Conservation (phyloP, 23 tunicate genomes). For the Pegea sp. region DNA sequence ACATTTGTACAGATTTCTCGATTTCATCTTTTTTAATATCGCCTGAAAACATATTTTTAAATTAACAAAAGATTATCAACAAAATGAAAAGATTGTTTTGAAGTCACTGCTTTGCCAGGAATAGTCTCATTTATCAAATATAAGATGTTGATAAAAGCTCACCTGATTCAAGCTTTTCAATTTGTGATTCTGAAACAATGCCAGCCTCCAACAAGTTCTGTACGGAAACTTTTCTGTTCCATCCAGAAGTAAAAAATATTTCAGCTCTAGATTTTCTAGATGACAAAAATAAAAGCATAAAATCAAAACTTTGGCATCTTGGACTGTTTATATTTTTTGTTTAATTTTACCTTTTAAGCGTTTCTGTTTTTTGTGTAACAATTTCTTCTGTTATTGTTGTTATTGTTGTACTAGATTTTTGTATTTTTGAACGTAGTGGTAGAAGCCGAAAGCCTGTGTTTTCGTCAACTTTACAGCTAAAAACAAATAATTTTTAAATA, state of each 20-base stretch:
- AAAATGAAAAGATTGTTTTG: too few species aligned
- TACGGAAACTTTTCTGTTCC: constrained; percentile 58
- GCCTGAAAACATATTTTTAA: constrained; percentile 16
- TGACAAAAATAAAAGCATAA: background rate
- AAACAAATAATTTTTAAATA: too few species aligned
- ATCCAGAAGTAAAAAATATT: constrained; percentile 76
- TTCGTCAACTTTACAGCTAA: constrained; percentile 70
- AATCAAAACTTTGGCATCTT: too few species aligned
- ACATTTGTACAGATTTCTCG: constrained; percentile 21
- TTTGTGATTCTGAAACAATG: constrained; percentile 40
- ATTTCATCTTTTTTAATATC: constrained; percentile 41
- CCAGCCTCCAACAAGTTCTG: constrained; percentile 72
- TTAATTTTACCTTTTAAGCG: too few species aligned
- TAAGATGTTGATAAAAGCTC: too few species aligned
- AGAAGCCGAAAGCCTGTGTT: constrained; percentile 83
- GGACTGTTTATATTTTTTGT: too few species aligned
- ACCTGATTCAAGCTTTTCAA: constrained; percentile 44
- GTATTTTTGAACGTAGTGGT: constrained; percentile 25
- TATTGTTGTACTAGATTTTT: constrained; percentile 6
- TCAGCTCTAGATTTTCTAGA: constrained; percentile 40
- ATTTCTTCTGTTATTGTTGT: constrained; percentile 1
- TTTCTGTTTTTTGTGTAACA: background rate
- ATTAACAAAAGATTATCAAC: too few species aligned
- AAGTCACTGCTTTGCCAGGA: too few species aligned
- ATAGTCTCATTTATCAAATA: too few species aligned